phyloP scores from a whole-genome alignment of 2,113 vertebrate species.

The Brachirus orientalis region DNA sequence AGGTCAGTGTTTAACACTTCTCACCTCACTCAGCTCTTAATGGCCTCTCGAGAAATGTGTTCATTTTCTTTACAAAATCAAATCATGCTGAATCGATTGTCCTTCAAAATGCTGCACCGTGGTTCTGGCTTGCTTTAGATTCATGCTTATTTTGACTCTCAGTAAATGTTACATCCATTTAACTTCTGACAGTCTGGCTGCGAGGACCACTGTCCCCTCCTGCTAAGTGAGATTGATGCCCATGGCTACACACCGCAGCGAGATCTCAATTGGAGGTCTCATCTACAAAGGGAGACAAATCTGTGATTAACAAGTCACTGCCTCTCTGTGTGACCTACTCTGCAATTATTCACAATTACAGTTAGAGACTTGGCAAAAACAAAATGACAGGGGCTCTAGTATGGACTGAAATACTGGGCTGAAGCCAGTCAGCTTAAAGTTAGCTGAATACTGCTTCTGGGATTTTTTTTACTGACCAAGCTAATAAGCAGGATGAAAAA shows the following conservation, averaged over 20 bases:
- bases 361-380: slow-evolving; percentile 70
- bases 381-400: slow-evolving; percentile 65
- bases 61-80: slow-evolving; percentile 65
- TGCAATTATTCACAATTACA: slow-evolving; percentile 77
- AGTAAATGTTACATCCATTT: slow-evolving; percentile 76
- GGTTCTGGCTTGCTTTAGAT: slow-evolving; percentile 57
- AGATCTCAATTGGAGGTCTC: slow-evolving; percentile 68
- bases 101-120: slow-evolving; percentile 25
- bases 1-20: slow-evolving; percentile 57
- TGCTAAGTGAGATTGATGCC: slow-evolving; percentile 77
- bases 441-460: slow-evolving; percentile 61
- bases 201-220: slow-evolving; percentile 64
- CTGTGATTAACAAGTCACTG: slow-evolving; percentile 78
- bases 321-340: slow-evolving; percentile 43
- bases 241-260: slow-evolving; percentile 59
- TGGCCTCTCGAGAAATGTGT: slow-evolving; percentile 56
- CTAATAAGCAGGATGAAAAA: slow-evolving; percentile 59
- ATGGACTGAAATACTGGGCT: slow-evolving; percentile 55
- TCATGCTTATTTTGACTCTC: slow-evolving; percentile 57
- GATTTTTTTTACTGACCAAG: slow-evolving; percentile 61
- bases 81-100: slow-evolving; percentile 68
- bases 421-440: slow-evolving; percentile 64
- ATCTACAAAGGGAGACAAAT: slow-evolving; percentile 74
- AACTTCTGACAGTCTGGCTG: slow-evolving; percentile 71
- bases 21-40: slow-evolving; percentile 44